Evolutionary conservation across 1,140 invertebrate species (phyloP), one percentile per base, ranked within the genome.

Genomic region (Popillia japonica): DNA sequence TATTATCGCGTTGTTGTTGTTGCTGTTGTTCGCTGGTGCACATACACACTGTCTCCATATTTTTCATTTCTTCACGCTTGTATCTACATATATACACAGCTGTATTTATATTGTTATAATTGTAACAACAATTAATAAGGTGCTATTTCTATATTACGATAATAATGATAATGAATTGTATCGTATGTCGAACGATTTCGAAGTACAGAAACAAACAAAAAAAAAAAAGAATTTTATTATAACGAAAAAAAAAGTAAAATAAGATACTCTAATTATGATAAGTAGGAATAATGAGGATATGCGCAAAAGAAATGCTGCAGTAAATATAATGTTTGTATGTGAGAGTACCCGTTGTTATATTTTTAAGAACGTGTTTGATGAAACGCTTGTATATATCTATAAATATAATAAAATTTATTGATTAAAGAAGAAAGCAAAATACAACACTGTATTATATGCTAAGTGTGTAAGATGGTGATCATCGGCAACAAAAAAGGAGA

Each of bases 71-170:
- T 48, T 17, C n/a, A 48, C n/a, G 44, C 44, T 2, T 7, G 44
- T 48, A 48, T 48, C n/a, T n/a, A 48, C n/a, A 48, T 48, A 48
- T 7, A 48, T 2, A 48, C n/a, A 48, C 1, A 34, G 27, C 27
- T 34, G 27, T 34, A 34, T 4, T 34, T 34, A 4, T 34, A 34
- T 34, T 34, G 27, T 34, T 55, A 55, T 55, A 17, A 55, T n/a
- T 6, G 17, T 55, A 55, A 55, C 14, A 44, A 7, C 10, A 42
- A 44, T 10, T 44, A 44, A 44, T 55, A 55, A 27, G 64, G 64
- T 72, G 64, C 64, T 72, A 72, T 72, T 72, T 72, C 64, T 40
- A 72, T 72, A 34, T 72, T 17, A 55, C n/a, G n/a, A n/a, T n/a
- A n/a, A n/a, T n/a, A n/a, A n/a, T n/a, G n/a, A n/a, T 17, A 55